Base-by-base conservation (phyloP, 2,888 invertebrate species). In the Macroteleia sp. region DNA sequence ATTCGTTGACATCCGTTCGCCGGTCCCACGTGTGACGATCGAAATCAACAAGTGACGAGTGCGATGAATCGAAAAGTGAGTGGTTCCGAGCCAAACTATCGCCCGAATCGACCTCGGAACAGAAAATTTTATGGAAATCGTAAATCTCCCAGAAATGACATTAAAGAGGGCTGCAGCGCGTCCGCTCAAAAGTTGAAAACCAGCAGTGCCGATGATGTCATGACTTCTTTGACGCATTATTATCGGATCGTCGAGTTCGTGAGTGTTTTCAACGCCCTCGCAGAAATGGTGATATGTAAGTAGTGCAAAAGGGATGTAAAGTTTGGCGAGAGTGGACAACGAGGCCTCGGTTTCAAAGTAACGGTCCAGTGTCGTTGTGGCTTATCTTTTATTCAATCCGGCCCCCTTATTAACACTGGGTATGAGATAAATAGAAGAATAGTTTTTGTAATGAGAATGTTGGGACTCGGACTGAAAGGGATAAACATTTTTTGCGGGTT, bases 371-470 rank as follows among this genome's bases (percentile, higher is more conserved):
- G 71, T 70, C 2, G 10, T 12, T 71, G 57, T 19, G 66, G 64
- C 2, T 22, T 20, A 14, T 56, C 14, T 16, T n/a, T 17, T 10
- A 52, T 70, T 10, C 8, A 70, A 3, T 61, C 61, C 10, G 61
- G 46, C 1, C 54, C 54, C 1, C 8, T 52, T 25, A 44, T 61
- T 20, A 9, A n/a, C 2, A 61, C 0, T 54, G 54, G 34, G 3
- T 84, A 54, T 50, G 83, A 85, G 73, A 69, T 85, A 36, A 84
- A 84, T 48, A 56, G 81, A 25, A 28, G 81, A 62, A 64, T 84
- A 1, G 16, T 81, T 12, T 75, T 79, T 57, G 80, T 74, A 5
- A 85, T 82, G 83, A 41, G 84, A 22, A 59, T 82, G 22, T 56
- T 84, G 14, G 81, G 81, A 39, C 46, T 83, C 41, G 80, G 81